Evolutionary conservation across 2,797 vertebrate species (phyloP), one percentile per base, ranked within the genome.

Genomic region (Falco novaeseelandiae): DNA sequence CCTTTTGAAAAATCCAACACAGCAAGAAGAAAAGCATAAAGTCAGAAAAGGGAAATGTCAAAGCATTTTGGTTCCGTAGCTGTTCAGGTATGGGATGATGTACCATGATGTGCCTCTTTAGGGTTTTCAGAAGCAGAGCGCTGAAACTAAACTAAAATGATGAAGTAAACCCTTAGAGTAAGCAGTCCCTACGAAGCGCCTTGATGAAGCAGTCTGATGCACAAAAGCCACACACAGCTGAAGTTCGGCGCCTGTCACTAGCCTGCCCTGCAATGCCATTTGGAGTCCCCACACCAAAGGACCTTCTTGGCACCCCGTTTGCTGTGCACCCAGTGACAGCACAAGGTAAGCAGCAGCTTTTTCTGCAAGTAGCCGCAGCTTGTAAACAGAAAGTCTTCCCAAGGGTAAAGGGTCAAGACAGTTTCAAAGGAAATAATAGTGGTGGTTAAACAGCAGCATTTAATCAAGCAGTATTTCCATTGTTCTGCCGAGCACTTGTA

Each of bases 401-500:
- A 76, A 82, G 65, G n/a, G 48, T 69, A 93, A 96, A 93, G 87
- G 82, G 59, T 83, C 69, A 84, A 63, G 61, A 82, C 9, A 70
- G 51, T 82, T 94, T 67, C 40, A 96, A 86, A 96, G 62, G 58
- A 61, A 84, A 69, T 51, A 87, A 91, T 9, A 89, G 97, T 88
- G 72, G 95, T 72, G 96, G 87, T 97, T 97, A 97, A 98, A 98
- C 93, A 96, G 90, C 77, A 95, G 77, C 77, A 54, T 97, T 93
- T 95, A 94, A 97, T 97, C 92, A 95, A 91, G 87, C 87, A 32
- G 30, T 6, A 89, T 82, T 92, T 70, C 90, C 93, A 96, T 95
- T 96, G 91, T 91, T 52, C 76, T 9, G 40, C 3, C 36, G 87
- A 90, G 86, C 12, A 46, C 67, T 96, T 34, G 87, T 89, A 98